These are phyloP conservation scores for Myioborus miniatus DNA, from an alignment of 2,797 vertebrate species.

Conservation along the genomic window DNA sequence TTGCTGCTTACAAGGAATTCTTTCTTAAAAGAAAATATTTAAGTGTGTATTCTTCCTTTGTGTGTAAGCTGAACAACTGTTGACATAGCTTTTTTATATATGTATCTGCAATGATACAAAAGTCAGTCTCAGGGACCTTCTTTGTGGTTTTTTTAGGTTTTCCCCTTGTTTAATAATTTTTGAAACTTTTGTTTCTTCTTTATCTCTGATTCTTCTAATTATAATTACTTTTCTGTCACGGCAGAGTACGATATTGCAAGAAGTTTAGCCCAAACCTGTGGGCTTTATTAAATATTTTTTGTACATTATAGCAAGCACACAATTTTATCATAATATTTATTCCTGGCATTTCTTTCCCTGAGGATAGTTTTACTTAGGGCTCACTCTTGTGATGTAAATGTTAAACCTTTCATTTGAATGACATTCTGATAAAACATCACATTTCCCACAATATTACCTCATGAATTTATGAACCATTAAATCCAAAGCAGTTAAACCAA, in stretches of 20 bases:
- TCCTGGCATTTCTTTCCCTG: conserved; percentile 82
- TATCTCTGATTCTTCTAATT: neutral
- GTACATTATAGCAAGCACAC: conserved; percentile 6
- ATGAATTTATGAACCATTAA: conserved; percentile 82
- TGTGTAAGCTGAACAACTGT: neutral
- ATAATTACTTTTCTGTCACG: neutral
- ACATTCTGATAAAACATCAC: conserved; percentile 92
- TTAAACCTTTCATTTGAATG: conserved; percentile 96
- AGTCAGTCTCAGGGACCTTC: neutral
- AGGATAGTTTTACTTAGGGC: conserved; percentile 81
- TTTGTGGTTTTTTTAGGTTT: neutral
- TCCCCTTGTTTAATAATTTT: neutral
- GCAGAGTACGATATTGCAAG: neutral
- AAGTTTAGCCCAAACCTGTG: conserved; percentile 38
- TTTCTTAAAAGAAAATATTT: neutral
- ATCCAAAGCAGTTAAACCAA: conserved; percentile 69
- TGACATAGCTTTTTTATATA: fast-evolving
- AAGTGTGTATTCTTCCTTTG: neutral
- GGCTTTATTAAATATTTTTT: conserved; percentile 30
- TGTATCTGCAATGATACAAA: neutral
- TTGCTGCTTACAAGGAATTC: neutral
- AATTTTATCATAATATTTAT: conserved; percentile 79
- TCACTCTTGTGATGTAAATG: conserved; percentile 97
- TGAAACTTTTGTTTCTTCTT: too few relatives aligned
- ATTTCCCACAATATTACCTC: conserved; percentile 79